Evolutionary conservation across 2,797 vertebrate species (phyloP).

Genomic region (Rhinoraja longicauda): DNA sequence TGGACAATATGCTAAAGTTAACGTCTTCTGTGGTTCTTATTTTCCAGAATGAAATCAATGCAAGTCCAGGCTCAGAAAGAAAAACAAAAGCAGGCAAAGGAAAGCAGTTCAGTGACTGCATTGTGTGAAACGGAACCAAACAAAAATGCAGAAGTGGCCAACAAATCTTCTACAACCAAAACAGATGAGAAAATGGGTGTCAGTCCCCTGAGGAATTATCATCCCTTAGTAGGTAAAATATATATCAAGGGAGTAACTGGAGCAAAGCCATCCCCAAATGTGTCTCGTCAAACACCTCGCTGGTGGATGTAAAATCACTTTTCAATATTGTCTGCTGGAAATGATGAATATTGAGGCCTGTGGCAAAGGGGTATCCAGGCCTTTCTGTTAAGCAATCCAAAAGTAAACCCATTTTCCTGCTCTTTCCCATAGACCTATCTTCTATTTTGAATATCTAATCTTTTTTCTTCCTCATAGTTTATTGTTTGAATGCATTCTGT

Average conservation of each 20-base stretch:
- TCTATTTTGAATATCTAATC: neutral
- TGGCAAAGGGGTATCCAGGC: neutral
- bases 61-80: slow-evolving; percentile 52
- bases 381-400: neutral
- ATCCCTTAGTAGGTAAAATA: slow-evolving; percentile 70
- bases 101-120: slow-evolving; percentile 40
- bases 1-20: slow-evolving; percentile 41
- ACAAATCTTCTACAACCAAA: slow-evolving; percentile 45
- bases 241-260: neutral
- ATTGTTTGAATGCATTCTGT: neutral
- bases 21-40: slow-evolving; percentile 38
- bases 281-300: too few species aligned
- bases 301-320: neutral
- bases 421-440: neutral
- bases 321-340: neutral
- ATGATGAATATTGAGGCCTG: neutral
- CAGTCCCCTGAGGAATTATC: slow-evolving; percentile 61
- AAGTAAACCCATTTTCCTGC: neutral
- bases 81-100: slow-evolving; percentile 53
- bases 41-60: slow-evolving; percentile 54
- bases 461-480: neutral
- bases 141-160: neutral
- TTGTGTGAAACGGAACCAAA: slow-evolving; percentile 44
- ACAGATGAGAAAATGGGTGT: slow-evolving; percentile 56
- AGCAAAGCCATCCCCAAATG: neutral